Conservation (phyloP, 2,888 invertebrate species). For the Chironomus riparius region DNA sequence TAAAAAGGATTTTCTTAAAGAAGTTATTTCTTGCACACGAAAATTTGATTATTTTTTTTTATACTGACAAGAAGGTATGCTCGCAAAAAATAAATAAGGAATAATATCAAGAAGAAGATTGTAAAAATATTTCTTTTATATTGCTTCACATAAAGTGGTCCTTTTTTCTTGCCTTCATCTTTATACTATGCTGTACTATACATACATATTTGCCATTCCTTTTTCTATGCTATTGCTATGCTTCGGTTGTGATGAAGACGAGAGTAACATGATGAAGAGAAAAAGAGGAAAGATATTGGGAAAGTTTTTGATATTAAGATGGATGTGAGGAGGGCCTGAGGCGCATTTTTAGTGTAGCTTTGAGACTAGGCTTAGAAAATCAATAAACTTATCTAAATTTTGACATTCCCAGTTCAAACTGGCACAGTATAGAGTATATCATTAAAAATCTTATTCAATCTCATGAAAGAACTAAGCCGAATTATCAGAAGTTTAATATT, state of each 20-base stretch:
- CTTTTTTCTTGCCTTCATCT: background rate
- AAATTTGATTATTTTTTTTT: conserved; percentile 16
- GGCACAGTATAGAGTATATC: too few relatives aligned
- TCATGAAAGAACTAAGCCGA: too few relatives aligned
- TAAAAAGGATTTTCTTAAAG: conserved; percentile 19
- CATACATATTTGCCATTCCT: too few relatives aligned
- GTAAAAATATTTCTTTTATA: conserved; percentile 5
- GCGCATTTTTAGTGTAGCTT: too few relatives aligned
- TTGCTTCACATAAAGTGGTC: conserved; percentile 24
- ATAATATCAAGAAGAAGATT: background rate
- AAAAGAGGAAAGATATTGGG: background rate
- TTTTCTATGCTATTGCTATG: background rate
- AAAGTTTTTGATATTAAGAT: too few relatives aligned
- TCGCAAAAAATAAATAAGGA: background rate
- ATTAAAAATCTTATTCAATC: too few relatives aligned
- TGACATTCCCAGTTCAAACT: too few relatives aligned
- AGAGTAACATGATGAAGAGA: background rate
- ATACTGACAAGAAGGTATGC: conserved; percentile 2
- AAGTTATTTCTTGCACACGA: conserved; percentile 14
- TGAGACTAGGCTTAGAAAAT: too few relatives aligned
- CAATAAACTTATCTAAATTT: too few relatives aligned
- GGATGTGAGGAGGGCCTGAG: too few relatives aligned
- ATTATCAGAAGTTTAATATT: too few relatives aligned
- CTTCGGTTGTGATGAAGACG: background rate
- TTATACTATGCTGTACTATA: too few relatives aligned